Evolutionary conservation across 2,888 invertebrate genomes (phyloP).

Genomic region (Alsophila aescularia): DNA sequence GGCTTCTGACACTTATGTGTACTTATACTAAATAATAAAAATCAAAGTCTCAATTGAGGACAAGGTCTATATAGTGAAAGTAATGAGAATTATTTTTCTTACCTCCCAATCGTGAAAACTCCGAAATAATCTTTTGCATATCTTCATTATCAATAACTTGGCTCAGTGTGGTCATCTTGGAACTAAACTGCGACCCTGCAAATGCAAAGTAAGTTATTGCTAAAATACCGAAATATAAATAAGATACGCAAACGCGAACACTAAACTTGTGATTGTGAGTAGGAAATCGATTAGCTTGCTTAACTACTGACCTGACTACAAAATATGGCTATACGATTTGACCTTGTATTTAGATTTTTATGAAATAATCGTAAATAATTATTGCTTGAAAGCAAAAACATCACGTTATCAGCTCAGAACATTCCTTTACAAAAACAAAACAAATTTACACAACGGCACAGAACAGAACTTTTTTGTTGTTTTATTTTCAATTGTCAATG

Average conservation of each 20-base stretch:
- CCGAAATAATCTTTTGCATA: constrained; percentile 67
- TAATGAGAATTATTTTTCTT: constrained; percentile 40
- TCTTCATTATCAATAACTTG: constrained; percentile 69
- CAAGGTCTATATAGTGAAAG: neutral
- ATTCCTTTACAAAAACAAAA: too few species aligned
- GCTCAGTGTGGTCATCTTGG: constrained; percentile 65
- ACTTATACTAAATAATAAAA: too few species aligned
- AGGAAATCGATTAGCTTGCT: neutral
- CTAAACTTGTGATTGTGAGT: neutral
- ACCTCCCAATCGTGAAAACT: constrained; percentile 78
- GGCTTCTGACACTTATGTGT: too few species aligned
- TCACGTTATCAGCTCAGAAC: neutral
- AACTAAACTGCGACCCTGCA: constrained; percentile 4
- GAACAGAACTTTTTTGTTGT: too few species aligned
- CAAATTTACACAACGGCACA: too few species aligned
- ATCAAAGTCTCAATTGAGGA: too few species aligned
- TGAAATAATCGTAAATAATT: constrained; percentile 15
- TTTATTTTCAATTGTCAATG: too few species aligned
- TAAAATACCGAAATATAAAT: neutral
- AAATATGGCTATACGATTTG: constrained; percentile 5
- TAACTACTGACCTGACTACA: constrained; percentile 2
- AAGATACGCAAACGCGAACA: neutral
- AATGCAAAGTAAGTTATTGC: constrained; percentile 5
- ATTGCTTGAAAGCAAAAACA: constrained; percentile 14
- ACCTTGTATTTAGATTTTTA: constrained; percentile 11